Evolutionary conservation across 2,113 vertebrate species (phyloP).

Genomic region (Cnemophilus loriae): DNA sequence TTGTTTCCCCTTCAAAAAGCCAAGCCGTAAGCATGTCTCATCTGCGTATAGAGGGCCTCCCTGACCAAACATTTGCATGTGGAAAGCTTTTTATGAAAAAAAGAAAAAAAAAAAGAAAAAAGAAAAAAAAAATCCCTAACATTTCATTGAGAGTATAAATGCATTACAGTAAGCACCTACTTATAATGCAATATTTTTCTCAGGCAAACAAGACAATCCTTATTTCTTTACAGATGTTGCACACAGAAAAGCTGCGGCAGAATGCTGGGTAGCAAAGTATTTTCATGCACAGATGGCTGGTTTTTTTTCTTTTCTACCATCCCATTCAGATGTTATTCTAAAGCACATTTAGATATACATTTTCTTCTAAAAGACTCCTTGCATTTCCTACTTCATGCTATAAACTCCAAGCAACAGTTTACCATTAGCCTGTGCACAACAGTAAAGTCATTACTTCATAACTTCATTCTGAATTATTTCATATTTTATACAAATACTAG

Average conservation of each 20-base stretch:
- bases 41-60: background rate
- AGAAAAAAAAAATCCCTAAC: background rate
- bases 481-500: background rate
- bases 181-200: background rate
- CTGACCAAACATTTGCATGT: background rate
- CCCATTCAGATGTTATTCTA: background rate
- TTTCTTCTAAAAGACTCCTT: background rate
- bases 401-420: background rate
- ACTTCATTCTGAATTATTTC: background rate
- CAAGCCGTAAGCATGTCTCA: background rate
- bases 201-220: background rate
- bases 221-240: background rate
- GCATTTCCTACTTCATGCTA: background rate
- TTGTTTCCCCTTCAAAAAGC: constrained; percentile 5
- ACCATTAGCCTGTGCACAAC: background rate
- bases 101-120: rapidly evolving
- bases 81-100: background rate
- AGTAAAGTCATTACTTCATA: background rate
- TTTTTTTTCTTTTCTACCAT: background rate
- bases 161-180: background rate
- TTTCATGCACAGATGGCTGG: background rate
- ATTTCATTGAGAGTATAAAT: background rate
- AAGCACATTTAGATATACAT: background rate
- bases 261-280: background rate
- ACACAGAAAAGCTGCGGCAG: background rate